Evolutionary conservation across 2,113 vertebrate genomes (phyloP), one percentile per base, ranked within the genome.

Genomic region (Cnemophilus loriae): DNA sequence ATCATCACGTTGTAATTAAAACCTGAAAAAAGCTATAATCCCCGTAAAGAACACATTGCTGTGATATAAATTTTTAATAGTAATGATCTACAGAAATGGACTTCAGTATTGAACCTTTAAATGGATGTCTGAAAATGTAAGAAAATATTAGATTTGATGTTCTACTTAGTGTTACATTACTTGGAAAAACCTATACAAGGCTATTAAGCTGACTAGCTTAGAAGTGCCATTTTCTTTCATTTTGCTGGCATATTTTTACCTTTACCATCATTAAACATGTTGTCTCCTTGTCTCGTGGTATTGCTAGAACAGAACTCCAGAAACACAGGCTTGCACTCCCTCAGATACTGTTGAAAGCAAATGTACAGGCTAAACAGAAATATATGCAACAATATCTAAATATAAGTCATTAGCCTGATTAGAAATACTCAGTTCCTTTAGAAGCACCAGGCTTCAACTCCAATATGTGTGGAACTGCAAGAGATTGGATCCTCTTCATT

Each of bases 51-150:
- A 39, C 6, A 60, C 13, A 41, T 49, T 57, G 16, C 63, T 73
- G 6, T 56, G 14, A 35, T 64, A 89, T 61, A 33, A 91, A 92
- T 84, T 91, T 95, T 92, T 97, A 89, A 95, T 75, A 60, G n/a
- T 30, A 95, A 84, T 37, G 35, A 75, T 56, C 47, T 84, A 77
- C 52, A 87, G 74, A 90, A 94, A 59, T 47, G 19, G 73, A 55
- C 47, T 57, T 84, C 13, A 32, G 13, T 93, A 44, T 50, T 76
- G 79, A 94, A 65, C 67, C 49, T 92, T 91, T 87, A 91, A 91
- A 57, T 82, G n/a, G 39, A 63, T 84, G 44, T 75, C 68, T 92
- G 59, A 89, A 78, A 39, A 77, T 5, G 16, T 74, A 89, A 81
- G 56, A 92, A 78, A 89, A 44, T 75, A 49, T 16, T 92, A 27